A percentile compares a stretch with the other conserved stretches of the same genome.
These are phyloP conservation scores for Drosophila murphyi DNA, from an alignment of 1,140 invertebrate species.

Conservation along the genomic window DNA sequence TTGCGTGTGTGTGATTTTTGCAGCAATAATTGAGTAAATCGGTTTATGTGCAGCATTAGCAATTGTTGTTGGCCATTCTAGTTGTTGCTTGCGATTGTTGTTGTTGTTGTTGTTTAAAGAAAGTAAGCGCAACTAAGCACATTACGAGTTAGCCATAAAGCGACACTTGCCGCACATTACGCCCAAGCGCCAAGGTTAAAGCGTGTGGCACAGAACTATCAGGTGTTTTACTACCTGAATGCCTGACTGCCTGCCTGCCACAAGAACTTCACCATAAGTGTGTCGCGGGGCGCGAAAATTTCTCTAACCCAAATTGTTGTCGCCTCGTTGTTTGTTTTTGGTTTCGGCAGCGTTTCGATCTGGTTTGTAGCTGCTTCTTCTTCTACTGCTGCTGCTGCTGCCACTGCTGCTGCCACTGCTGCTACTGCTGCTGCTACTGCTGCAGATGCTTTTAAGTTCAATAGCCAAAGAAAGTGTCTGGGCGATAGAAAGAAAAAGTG, in stretches of 20 bases:
- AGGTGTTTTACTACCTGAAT: constrained; percentile 19
- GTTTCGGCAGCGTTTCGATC: constrained; percentile 57
- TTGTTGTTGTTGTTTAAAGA: constrained; percentile 53
- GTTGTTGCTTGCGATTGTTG: constrained; percentile 34
- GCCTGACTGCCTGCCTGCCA: constrained; percentile 25
- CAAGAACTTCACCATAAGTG: constrained; percentile 64
- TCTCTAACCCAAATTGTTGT: constrained; percentile 80
- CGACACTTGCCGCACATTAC: constrained; percentile 75
- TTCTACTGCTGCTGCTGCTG: not conserved
- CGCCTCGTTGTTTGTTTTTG: constrained; percentile 17
- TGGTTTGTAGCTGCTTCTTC: constrained; percentile 52
- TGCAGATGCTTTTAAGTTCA: constrained; percentile 75
- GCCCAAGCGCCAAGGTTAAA: constrained; percentile 76
- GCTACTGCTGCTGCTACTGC: constrained; percentile 8
- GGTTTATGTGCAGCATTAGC: constrained; percentile 77
- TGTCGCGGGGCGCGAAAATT: constrained; percentile 77
- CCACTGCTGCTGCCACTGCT: constrained; percentile 18
- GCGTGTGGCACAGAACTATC: constrained; percentile 62
- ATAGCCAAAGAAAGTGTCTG: constrained; percentile 79
- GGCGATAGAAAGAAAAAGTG: constrained; percentile 78
- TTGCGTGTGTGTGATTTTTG: constrained; percentile 58
- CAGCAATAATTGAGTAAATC: constrained; percentile 78
- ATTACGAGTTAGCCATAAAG: constrained; percentile 54
- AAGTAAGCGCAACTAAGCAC: constrained; percentile 82
- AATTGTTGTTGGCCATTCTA: constrained; percentile 34